Conservation (phyloP, 2,888 invertebrate species). For the Galerucella calmariensis region DNA sequence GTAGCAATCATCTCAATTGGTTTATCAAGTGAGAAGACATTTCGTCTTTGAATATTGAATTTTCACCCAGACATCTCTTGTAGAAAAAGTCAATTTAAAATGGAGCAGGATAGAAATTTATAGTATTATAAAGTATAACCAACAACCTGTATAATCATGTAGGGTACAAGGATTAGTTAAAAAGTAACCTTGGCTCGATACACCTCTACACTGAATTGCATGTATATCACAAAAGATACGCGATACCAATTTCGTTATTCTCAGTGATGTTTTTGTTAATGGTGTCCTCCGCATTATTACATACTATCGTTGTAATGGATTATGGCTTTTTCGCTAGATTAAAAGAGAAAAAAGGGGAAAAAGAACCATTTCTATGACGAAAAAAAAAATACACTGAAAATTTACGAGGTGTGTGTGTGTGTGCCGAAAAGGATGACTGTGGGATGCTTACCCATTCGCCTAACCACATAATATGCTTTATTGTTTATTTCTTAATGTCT, state of each 20-base stretch:
- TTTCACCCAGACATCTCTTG: too few relatives aligned
- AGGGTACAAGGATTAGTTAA: neutral
- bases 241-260: slow-evolving; percentile 49
- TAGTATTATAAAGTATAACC: too few relatives aligned
- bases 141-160: too few relatives aligned
- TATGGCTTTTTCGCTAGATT: slow-evolving; percentile 3
- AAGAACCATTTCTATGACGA: neutral
- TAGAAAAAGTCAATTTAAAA: too few relatives aligned
- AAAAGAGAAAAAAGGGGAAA: neutral
- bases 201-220: slow-evolving; percentile 34
- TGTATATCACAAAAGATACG: slow-evolving; percentile 50
- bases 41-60: too few relatives aligned
- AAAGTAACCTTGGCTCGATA: neutral
- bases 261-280: slow-evolving; percentile 22
- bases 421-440: too few relatives aligned
- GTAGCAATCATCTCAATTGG: too few relatives aligned
- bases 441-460: too few relatives aligned
- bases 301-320: slow-evolving; percentile 1
- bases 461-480: too few relatives aligned
- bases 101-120: too few relatives aligned
- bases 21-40: too few relatives aligned
- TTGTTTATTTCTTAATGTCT: too few relatives aligned
- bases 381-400: neutral
- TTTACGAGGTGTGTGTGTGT: neutral
- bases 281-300: neutral